Base-by-base conservation (phyloP, 2,113 vertebrate species). In the Paracanthobrama guichenoti region DNA sequence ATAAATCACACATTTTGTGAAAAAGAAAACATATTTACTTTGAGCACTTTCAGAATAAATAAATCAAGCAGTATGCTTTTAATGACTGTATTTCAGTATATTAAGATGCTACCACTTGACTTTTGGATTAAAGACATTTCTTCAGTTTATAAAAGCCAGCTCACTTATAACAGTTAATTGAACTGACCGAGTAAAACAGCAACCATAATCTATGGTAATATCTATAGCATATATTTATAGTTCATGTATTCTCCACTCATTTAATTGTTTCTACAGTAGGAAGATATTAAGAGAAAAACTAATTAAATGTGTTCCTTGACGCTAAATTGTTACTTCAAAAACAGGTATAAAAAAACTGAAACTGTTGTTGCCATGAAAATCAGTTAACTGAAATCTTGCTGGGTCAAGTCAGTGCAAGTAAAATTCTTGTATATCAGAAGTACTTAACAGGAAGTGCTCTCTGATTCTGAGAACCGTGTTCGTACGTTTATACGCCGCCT, bases 401-500 rank as follows among this genome's bases (percentile, higher is more conserved):
- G 11, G 77, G 39, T 79, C 77, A n/a, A 26, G 35, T 64, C 42
- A 64, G 31, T 64, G 9, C 11, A 79, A 13, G 42, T 13, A 44
- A 22, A 46, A 28, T 44, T 26, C n/a, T 48, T 31, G 13, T 60
- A 24, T 42, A 16, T 39, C 31, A 60, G 22, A 55, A 60, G 7
- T 60, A n/a, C 39, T 74, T 48, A 20, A 64, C 39, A 79, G 77
- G 77, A 79, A 79, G 59, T 48, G 35, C 59, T 79, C 2, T 46
- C 57, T 79, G 59, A 64, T 79, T 79, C 77, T 48, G 77, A 79
- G 77, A 79, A 79, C 57, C 3, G 24, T 42, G 77, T 46, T 64
- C n/a, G 3, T 28, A 46, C 9, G 55, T 78, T 20, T 59, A n/a
- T 42, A 35, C 31, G 35, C 53, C 20, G 13, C 55, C 28, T n/a